phyloP scores from a whole-genome alignment of 2,797 vertebrate genomes.

The Numenius phaeopus region DNA sequence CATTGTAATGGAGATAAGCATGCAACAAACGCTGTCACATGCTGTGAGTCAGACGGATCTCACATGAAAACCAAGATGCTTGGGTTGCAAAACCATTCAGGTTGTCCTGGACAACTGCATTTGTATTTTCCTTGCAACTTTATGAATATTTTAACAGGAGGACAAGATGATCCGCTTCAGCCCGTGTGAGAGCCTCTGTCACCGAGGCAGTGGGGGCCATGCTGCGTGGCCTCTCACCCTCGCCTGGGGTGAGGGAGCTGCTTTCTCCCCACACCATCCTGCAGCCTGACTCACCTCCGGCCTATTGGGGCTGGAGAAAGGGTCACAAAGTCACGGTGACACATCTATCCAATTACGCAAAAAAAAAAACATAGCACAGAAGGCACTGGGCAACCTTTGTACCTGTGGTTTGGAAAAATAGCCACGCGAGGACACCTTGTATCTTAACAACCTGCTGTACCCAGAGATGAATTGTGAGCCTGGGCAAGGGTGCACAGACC shows the following conservation, averaged over 20 bases:
- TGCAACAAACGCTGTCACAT: background rate
- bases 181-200: background rate
- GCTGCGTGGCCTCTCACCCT: background rate
- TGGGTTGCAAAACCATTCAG: background rate
- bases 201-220: background rate
- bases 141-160: background rate
- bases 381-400: background rate
- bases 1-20: constrained; percentile 9
- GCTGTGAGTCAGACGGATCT: background rate
- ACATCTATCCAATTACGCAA: background rate
- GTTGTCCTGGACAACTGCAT: background rate
- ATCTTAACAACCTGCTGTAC: background rate
- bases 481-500: fast-evolving
- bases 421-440: background rate
- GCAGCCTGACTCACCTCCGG: background rate
- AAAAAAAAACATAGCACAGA: background rate
- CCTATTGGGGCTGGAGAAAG: background rate
- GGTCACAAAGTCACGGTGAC: background rate
- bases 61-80: background rate
- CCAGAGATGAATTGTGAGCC: background rate
- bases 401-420: background rate
- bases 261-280: background rate
- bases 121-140: background rate
- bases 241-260: fast-evolving
- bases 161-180: background rate